Evolutionary conservation across 2,113 vertebrate genomes (phyloP).

Genomic region (Bubo scandiacus): DNA sequence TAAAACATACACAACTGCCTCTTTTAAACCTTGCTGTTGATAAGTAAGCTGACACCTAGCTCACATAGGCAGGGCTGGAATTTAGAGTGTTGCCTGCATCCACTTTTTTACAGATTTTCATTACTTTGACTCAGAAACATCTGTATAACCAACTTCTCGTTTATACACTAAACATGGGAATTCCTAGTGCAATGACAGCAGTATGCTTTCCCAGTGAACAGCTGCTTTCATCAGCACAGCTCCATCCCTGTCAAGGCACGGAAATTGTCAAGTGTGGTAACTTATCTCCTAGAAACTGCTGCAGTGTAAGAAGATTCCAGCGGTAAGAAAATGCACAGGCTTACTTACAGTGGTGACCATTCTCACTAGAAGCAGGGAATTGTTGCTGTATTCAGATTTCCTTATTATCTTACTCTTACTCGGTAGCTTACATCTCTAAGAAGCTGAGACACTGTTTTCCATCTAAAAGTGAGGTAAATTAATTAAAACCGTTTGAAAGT

Average conservation of each 20-base stretch:
- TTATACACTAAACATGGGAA: background rate
- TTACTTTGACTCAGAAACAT: background rate
- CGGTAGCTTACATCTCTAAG: background rate
- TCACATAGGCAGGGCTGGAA: rapidly evolving
- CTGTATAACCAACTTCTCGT: background rate
- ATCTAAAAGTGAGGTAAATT: background rate
- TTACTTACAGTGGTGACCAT: background rate
- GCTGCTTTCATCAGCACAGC: background rate
- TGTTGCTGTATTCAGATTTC: background rate
- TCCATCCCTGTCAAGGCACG: background rate
- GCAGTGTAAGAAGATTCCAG: background rate
- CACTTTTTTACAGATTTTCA: background rate
- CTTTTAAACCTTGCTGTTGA: background rate
- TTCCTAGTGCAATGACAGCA: background rate
- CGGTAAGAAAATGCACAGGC: background rate
- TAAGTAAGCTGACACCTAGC: background rate
- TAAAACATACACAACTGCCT: background rate
- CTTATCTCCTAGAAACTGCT: background rate
- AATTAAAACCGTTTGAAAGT: background rate
- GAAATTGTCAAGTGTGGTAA: background rate
- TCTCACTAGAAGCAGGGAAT: background rate
- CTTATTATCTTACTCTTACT: background rate
- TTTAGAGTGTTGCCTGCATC: background rate
- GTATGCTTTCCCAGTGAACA: background rate
- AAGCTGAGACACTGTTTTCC: background rate